Evolutionary conservation across 2,113 vertebrate species (phyloP), one percentile per base, ranked within the genome.

Genomic region (Symphodus melops): DNA sequence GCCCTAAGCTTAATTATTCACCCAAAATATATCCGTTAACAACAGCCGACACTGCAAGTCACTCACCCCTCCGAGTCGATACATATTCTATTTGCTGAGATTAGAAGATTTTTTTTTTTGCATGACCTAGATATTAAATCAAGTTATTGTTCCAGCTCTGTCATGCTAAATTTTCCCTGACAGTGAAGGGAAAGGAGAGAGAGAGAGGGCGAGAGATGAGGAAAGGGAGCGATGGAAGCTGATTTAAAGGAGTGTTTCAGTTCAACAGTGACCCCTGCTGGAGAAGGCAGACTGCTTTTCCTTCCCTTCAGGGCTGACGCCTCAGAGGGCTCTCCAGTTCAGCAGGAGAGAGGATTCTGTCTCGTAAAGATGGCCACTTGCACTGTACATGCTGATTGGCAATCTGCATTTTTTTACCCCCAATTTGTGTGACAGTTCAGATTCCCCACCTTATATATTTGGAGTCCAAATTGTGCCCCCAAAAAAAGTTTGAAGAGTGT

Each of bases 231-330:
- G 28, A 33, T 33, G 28, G 28, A 33, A 33, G 64, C 49, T 19
- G n/a, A 57, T 33, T 68, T 62, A 46, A 65, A 19, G 1, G 13
- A 42, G 44, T 54, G 75, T 51, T 84, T 86, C 73, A 72, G 90
- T 73, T 87, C 89, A 93, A 92, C 88, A 93, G 85, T 88, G 91
- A 85, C 91, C 91, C 90, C 93, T 92, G 83, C 81, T 93, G 93
- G 65, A 79, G 66, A 82, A n/a, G 14, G 23, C 58, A 14, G 33
- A 13, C 63, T 20, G 48, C 1, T 68, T 66, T 59, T 52, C 6
- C 23, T 68, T 8, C 61, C 42, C 46, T 76, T 37, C 14, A 64
- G 65, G 28, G 28, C 28, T 33, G 41, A 39, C 42, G 16, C 57
- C n/a, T 71, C n/a, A 20, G 8, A 33, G 71, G 42, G 20, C 14